Base-by-base conservation (phyloP, 2,113 vertebrate genomes). In the Peucedramus taeniatus region DNA sequence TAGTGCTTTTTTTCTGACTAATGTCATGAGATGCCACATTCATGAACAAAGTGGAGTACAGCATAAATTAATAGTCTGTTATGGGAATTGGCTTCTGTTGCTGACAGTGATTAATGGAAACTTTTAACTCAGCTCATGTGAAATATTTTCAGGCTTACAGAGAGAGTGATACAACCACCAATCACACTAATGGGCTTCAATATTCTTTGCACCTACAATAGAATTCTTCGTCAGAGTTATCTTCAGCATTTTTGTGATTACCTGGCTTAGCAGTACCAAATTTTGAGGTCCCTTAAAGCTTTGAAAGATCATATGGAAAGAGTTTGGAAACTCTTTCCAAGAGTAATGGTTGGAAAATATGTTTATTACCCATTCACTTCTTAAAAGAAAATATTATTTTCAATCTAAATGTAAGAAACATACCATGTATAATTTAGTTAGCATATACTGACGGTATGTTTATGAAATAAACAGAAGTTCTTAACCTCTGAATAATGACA, bases 91-190 rank as follows among this genome's bases (percentile, higher is more conserved):
- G 47, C 35, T 89, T 86, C 33, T 83, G 50, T 44, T 82, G n/a
- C 63, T 76, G 66, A 83, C 91, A 85, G 59, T 83, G 90, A 88
- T 92, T 85, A 93, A 95, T 90, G 66, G 83, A 83, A 94, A 90
- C 45, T 90, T 91, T 56, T 72, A 79, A 51, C 35, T 68, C 49
- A 3, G 57, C 42, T 95, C 77, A 17, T 66, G 63, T 87, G 71
- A 86, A 90, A 69, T 83, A 80, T 88, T 90, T 77, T 88, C 47
- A 56, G 66, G 35, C 33, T 70, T 51, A 47, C 8, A 86, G 45
- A 81, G 24, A 4, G 35, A 39, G 23, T 0, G 0, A 26, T 57
- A 47, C 16, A 57, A 66, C 31, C 21, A 60, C 76, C 37, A 78
- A 28, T 72, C 39, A 27, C 16, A 28, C 19, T 72, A 66, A 51